Base-by-base conservation (phyloP, 1,140 invertebrate genomes). In the Globodera ellingtonae region DNA sequence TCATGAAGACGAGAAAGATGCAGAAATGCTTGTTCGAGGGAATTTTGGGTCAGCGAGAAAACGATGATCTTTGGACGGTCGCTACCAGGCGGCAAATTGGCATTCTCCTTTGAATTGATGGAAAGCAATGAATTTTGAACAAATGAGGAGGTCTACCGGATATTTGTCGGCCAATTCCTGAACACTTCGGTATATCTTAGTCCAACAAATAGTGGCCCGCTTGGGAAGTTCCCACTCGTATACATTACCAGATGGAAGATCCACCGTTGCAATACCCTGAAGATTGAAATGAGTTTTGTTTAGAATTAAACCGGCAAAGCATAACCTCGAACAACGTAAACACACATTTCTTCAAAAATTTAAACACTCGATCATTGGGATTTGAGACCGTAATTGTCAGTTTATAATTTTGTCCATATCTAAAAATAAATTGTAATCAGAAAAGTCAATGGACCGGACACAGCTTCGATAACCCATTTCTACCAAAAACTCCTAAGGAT, bases 11-110 rank as follows among this genome's bases (percentile, higher is more conserved):
- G 10, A 52, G 81, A 59, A 10, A 82, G 72, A 44, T 83, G 62
- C 6, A 84, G 46, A 69, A 85, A 85, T 3, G 87, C 83, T 72
- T 85, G 84, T 79, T 85, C 85, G 4, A 85, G 73, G n/a, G 72
- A 77, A 72, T 82, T 85, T 73, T 85, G 84, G 6, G 82, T 86
- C 7, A 85, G 46, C 9, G 78, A 82, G 66, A 84, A 85, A 44
- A 87, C 84, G 4, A 50, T 67, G 44, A 85, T 87, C 10, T 15
- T 10, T 50, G 85, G 85, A 10, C 9, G 15, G 52, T 83, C 81
- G 24, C 67, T 77, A 35, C 50, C 66, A 15, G 46, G n/a, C 1
- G 67, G 70, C 10, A 84, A 46, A 66, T 50, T 67, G 18, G 66
- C n/a, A 44, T 67, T 15, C 8, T 13, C 35, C 66, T 67, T 3